These are phyloP conservation scores for Dasyprocta punctata DNA, from an alignment of 2,113 vertebrate genomes.

Conservation along the genomic window DNA sequence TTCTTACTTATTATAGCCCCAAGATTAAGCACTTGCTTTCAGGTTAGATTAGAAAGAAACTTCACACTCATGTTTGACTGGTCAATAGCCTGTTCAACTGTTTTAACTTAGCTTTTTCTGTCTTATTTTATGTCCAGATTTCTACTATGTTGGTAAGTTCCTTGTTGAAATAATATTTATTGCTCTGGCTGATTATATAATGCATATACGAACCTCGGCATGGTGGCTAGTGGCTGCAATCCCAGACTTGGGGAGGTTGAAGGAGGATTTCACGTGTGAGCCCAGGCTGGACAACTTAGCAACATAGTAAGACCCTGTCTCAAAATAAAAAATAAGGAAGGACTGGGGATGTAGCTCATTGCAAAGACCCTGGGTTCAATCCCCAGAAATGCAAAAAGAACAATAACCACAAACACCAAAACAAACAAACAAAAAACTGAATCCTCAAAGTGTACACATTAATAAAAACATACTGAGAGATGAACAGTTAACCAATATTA, in stretches of 20 bases:
- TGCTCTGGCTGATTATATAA: not conserved
- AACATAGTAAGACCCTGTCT: not conserved
- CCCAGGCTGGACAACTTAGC: not conserved
- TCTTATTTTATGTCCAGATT: conserved; percentile 27
- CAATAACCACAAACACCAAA: not conserved
- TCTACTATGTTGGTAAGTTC: not conserved
- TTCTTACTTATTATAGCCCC: not conserved
- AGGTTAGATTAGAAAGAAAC: not conserved
- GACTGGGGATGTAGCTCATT: not conserved
- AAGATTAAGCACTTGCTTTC: not conserved
- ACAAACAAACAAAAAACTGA: too few relatives aligned
- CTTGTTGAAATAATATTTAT: conserved; percentile 1
- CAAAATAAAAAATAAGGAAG: not conserved
- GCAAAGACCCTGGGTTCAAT: not conserved
- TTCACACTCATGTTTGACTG: not conserved
- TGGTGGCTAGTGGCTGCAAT: not conserved
- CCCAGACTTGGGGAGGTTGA: not conserved
- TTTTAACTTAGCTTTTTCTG: conserved; percentile 16
- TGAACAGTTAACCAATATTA: not conserved
- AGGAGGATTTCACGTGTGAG: not conserved
- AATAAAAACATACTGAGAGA: not conserved
- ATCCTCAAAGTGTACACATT: not conserved
- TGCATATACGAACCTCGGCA: not conserved
- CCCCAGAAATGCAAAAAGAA: not conserved
- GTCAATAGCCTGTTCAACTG: not conserved